Conservation (phyloP, 2,797 vertebrate genomes). For the Coendou prehensilis region DNA sequence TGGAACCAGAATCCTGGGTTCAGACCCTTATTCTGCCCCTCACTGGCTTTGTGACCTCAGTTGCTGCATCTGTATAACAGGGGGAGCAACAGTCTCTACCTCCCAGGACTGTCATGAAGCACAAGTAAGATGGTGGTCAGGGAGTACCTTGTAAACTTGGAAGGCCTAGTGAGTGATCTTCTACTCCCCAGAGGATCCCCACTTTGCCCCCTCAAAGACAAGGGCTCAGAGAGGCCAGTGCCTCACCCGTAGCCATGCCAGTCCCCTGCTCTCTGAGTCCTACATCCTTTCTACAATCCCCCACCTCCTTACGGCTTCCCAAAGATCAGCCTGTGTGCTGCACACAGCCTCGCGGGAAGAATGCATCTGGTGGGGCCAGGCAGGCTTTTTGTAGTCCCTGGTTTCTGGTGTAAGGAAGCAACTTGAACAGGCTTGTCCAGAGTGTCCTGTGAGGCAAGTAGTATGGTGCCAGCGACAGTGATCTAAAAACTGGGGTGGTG, state of each 20-base stretch:
- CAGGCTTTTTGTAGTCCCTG: background rate
- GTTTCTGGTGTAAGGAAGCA: background rate
- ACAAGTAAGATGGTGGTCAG: background rate
- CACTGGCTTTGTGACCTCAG: background rate
- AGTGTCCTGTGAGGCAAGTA: background rate
- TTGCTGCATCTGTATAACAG: background rate
- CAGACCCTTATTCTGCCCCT: background rate
- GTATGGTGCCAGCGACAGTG: background rate
- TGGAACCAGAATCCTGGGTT: background rate
- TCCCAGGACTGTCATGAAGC: background rate
- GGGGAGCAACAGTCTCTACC: no score
- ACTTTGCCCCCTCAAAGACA: background rate
- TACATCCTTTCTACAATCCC: background rate
- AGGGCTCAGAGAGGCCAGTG: background rate
- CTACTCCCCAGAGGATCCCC: background rate
- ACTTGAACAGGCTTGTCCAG: background rate
- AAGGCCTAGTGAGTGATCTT: background rate
- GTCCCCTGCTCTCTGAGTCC: background rate
- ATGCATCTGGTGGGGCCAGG: rapidly evolving
- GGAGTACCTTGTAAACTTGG: background rate
- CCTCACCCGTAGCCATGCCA: rapidly evolving
- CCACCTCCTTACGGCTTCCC: background rate
- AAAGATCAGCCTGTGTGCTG: background rate
- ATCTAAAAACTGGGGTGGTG: background rate
- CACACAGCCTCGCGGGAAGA: background rate